These are phyloP conservation scores for Ochropleura plecta DNA, from an alignment of 2,888 invertebrate genomes.

Conservation along the genomic window DNA sequence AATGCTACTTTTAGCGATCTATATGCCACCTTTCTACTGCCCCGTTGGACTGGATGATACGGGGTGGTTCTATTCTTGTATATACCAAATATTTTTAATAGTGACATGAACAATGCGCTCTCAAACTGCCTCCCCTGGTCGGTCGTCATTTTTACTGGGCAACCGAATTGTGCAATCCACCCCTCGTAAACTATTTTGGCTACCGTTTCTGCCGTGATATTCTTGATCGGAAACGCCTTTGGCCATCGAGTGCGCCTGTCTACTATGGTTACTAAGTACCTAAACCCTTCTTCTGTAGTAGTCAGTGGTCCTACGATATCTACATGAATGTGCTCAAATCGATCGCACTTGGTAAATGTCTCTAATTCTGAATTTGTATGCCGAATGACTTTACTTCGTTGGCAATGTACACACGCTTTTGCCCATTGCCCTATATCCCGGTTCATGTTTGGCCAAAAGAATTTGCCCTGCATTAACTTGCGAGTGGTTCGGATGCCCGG, in stretches of 20 bases:
- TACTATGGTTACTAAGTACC: slow-evolving; percentile 4
- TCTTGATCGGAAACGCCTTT: slow-evolving; percentile 12
- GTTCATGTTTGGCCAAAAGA: slow-evolving; percentile 19
- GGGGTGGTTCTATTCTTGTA: slow-evolving; percentile 10
- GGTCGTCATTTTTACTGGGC: neutral
- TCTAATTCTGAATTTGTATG: slow-evolving; percentile 7
- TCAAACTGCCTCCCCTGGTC: slow-evolving; percentile 9
- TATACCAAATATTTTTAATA: slow-evolving; percentile 10
- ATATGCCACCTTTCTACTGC: slow-evolving; percentile 12
- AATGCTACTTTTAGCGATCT: slow-evolving; percentile 13
- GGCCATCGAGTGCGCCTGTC: slow-evolving; percentile 14
- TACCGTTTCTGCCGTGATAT: slow-evolving; percentile 18
- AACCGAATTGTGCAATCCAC: slow-evolving; percentile 7
- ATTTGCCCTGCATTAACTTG: slow-evolving; percentile 4
- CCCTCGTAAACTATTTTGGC: slow-evolving; percentile 7
- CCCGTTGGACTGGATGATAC: slow-evolving; percentile 5
- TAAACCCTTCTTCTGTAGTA: neutral
- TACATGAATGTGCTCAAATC: slow-evolving; percentile 9
- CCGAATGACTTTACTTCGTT: slow-evolving; percentile 3
- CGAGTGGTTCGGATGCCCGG: slow-evolving; percentile 7
- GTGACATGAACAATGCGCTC: slow-evolving; percentile 2
- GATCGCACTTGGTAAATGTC: neutral
- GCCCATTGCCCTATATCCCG: slow-evolving; percentile 11
- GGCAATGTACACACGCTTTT: slow-evolving; percentile 7
- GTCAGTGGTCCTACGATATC: slow-evolving; percentile 1